Evolutionary conservation across 2,888 invertebrate species (phyloP).

Genomic region (Chrysomela aeneicollis): DNA sequence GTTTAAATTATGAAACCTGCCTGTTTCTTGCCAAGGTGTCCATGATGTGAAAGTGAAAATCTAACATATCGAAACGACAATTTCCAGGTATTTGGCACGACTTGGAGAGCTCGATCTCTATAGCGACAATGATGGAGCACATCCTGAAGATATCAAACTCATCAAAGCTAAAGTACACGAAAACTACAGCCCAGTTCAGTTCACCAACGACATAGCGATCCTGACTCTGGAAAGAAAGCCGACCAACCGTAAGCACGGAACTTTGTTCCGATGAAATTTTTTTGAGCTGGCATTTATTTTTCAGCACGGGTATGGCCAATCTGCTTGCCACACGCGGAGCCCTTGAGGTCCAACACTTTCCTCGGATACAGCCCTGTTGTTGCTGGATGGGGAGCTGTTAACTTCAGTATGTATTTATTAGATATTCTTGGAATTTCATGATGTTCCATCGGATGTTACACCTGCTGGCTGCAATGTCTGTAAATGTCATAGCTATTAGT

Average conservation of each 20-base stretch:
- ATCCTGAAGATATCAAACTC: conserved; percentile 70
- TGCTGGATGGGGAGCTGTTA: conserved; percentile 84
- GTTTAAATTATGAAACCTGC: no score
- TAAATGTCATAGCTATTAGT: no score
- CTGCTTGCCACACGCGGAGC: conserved; percentile 72
- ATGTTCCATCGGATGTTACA: no score
- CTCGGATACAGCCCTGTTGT: conserved; percentile 72
- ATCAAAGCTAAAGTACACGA: conserved; percentile 72
- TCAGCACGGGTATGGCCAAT: conserved; percentile 75
- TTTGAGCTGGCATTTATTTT: conserved; percentile 45
- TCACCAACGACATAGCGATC: conserved; percentile 82
- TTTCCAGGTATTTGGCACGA: conserved; percentile 71
- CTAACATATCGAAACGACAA: no score
- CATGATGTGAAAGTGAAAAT: no score
- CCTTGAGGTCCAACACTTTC: conserved; percentile 65
- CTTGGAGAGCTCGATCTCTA: conserved; percentile 81
- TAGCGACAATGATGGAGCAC: conserved; percentile 69
- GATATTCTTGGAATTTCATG: conserved; percentile 5
- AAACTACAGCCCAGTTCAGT: conserved; percentile 68
- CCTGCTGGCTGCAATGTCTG: no score
- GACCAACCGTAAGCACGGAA: conserved; percentile 50
- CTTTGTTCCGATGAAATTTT: background rate
- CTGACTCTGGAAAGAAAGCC: conserved; percentile 65
- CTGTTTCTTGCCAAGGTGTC: no score
- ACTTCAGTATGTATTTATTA: conserved; percentile 69